Percentiles rank a stretch among this genome's conserved stretches.
These are phyloP conservation scores for Drosophila diplacantha DNA, from an alignment of 2,888 invertebrate genomes.

Conservation along the genomic window DNA sequence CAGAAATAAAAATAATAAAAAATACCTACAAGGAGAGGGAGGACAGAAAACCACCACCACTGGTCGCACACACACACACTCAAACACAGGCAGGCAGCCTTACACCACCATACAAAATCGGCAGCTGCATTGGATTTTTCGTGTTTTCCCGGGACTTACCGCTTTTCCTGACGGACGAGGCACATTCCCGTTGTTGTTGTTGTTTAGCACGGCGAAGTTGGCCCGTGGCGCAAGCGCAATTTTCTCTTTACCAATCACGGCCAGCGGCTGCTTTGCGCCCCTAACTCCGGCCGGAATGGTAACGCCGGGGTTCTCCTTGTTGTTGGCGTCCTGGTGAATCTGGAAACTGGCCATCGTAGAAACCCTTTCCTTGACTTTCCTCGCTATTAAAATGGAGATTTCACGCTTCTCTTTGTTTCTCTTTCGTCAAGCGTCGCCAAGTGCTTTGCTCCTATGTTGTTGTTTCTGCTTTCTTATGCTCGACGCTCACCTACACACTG, in stretches of 20 bases:
- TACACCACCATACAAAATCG: slow-evolving; percentile 37
- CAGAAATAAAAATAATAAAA: slow-evolving; percentile 3
- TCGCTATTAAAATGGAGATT: slow-evolving; percentile 31
- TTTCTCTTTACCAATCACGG: slow-evolving; percentile 63
- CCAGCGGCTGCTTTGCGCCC: slow-evolving; percentile 60
- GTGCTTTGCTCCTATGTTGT: slow-evolving; percentile 6
- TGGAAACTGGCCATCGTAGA: slow-evolving; percentile 83
- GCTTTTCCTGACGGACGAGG: slow-evolving; percentile 57
- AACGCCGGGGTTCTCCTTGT: slow-evolving; percentile 80
- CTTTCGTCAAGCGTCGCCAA: slow-evolving; percentile 33
- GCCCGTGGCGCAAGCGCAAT: slow-evolving; percentile 49
- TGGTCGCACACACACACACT: slow-evolving; percentile 5
- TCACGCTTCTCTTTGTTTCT: slow-evolving; percentile 20
- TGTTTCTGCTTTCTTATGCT: slow-evolving; percentile 35
- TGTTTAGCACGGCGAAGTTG: slow-evolving; percentile 64
- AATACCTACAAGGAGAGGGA: slow-evolving; percentile 1
- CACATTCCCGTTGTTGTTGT: slow-evolving; percentile 53
- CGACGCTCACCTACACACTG: slow-evolving; percentile 30
- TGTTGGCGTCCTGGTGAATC: slow-evolving; percentile 86
- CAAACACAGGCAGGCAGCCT: slow-evolving; percentile 1
- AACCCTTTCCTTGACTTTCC: slow-evolving; percentile 1
- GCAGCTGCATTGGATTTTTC: slow-evolving; percentile 55
- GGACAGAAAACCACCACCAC: slow-evolving; percentile 50
- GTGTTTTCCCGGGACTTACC: slow-evolving; percentile 54
- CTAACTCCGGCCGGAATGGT: slow-evolving; percentile 37